Evolutionary conservation across 2,113 vertebrate genomes (phyloP), one percentile per base, ranked within the genome.

Genomic region (Cheilinus undulatus): DNA sequence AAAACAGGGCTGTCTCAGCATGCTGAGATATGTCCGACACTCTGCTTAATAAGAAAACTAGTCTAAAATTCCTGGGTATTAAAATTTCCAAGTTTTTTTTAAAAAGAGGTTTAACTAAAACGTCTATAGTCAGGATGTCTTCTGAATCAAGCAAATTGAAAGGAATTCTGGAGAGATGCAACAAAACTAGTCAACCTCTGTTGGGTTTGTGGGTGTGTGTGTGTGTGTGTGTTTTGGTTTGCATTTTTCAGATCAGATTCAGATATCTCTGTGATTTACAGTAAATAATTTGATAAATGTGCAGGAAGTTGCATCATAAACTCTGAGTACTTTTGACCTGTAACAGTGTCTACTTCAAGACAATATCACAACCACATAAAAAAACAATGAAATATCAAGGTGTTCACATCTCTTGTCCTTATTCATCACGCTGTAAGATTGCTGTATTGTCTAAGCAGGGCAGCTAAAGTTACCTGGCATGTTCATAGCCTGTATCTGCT

Each of bases 381-480:
- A 73, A 78, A 52, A 73, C 76, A 86, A 78, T 74, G 80, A 81
- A 75, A 77, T 82, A 86, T 74, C 67, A 80, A 80, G 69, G 74
- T 50, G 76, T 86, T 82, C 79, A 69, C 84, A 78, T 82, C 65
- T 49, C 71, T 77, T 84, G 80, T 75, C 61, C 73, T 78, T 68
- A 73, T 86, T 85, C 78, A 82, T 1, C 0, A 12, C 8, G 13
- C 22, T 53, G 77, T 12, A 80, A 88, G 86, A 83, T 82, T 75
- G 60, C 58, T 69, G 27, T 60, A 62, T 86, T 90, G 76, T 91
- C 81, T 70, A 77, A 64, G 19, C 9, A 0, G 57, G 36, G 64
- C 60, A 61, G 69, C 81, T 92, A 27, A 51, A 43, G 78, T 92
- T 91, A 84, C 91, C 61, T 67, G 68, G n/a, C 65, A 61, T 45